Evolutionary conservation across 2,797 vertebrate genomes (phyloP).

Genomic region (Myotis findleyi): DNA sequence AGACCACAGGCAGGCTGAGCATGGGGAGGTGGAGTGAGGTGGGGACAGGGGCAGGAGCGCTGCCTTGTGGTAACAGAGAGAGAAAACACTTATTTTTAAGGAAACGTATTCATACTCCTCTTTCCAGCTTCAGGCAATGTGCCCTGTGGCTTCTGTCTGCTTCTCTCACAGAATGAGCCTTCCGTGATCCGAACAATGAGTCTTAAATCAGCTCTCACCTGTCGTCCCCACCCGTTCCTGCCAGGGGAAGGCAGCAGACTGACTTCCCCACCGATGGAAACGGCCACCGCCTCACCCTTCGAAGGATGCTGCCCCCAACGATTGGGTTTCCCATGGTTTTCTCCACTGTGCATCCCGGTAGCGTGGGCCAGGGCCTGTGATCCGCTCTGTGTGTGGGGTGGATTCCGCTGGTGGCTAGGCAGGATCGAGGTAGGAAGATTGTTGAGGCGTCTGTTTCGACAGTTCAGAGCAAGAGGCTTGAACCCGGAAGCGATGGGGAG

Average conservation of each 20-base stretch:
- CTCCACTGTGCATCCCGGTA: background rate
- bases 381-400: background rate
- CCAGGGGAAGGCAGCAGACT: background rate
- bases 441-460: fast-evolving
- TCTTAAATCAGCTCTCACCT: background rate
- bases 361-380: fast-evolving
- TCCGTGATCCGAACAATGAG: background rate
- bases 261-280: background rate
- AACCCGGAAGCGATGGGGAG: background rate
- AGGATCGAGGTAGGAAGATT: background rate
- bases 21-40: fast-evolving
- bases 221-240: background rate
- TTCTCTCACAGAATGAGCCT: background rate
- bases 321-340: background rate
- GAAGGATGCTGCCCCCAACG: background rate
- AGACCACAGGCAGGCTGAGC: background rate
- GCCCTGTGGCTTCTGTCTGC: background rate
- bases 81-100: background rate
- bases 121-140: background rate
- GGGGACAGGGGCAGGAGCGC: fast-evolving
- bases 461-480: background rate
- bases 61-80: background rate
- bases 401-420: background rate
- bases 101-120: background rate
- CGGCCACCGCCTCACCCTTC: background rate